Base-by-base conservation (phyloP, 2,113 vertebrate species). In the Pica pica region DNA sequence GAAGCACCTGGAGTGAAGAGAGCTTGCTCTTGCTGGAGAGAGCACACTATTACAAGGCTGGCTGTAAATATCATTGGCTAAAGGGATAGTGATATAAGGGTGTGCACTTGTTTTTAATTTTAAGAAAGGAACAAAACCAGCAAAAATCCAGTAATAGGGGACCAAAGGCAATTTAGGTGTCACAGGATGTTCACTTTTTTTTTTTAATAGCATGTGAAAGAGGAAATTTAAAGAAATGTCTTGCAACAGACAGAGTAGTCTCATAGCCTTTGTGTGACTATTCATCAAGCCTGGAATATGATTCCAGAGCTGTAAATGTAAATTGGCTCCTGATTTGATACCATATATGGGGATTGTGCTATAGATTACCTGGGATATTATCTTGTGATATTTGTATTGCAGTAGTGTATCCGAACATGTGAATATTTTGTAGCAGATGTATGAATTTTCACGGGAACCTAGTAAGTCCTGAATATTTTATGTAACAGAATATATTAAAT, bases 31-130 rank as follows among this genome's bases (percentile, higher is more conserved):
- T 70, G 22, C 15, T 61, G 52, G 42, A 28, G n/a, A 56, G 24
- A 75, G 14, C 24, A 31, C 0, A 0, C 35, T 30, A 2, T 21
- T 24, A 27, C 35, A 56, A 65, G 31, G 27, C 15, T 65, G 21
- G 2, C 35, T 88, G 59, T 28, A 73, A 50, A 13, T 33, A 16
- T 2, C 13, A 13, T 6, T 67, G 74, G 33, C 14, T 46, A 17
- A 71, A 71, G 16, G n/a, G 19, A 47, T 2, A 44, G n/a, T 11
- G 22, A 44, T 27, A 7, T 0, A 24, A 26, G 7, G 12, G 21
- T 49, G 17, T 61, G 11, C 33, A 9, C 33, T 68, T 52, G 7
- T 1, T 63, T 73, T 59, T 27, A 2, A 8, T 65, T 60, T 11
- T 11, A 12, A 28, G 61, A 39, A 53, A 30, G 2, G 4, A 52